These are phyloP conservation scores for Drosophila ercepeae DNA, from an alignment of 1,140 invertebrate species.

Conservation along the genomic window DNA sequence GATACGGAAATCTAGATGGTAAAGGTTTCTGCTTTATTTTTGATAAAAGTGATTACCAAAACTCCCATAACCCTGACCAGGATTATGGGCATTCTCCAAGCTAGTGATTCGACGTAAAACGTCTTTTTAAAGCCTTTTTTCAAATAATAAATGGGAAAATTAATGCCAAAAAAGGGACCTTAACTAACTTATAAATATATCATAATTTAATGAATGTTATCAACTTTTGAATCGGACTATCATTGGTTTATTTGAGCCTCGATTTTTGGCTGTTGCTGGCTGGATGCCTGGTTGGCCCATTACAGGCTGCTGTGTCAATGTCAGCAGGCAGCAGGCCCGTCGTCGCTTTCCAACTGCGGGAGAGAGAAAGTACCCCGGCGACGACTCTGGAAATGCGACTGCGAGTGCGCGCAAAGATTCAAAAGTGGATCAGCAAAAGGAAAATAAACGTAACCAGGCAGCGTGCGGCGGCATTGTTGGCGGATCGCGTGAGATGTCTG, in stretches of 20 bases:
- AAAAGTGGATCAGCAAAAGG: conserved; percentile 78
- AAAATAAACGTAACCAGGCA: conserved; percentile 79
- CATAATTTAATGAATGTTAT: too few relatives aligned
- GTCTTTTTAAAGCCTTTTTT: too few relatives aligned
- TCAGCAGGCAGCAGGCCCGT: conserved; percentile 32
- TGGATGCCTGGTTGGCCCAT: conserved; percentile 19
- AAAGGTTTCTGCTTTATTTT: too few relatives aligned
- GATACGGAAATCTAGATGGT: too few relatives aligned
- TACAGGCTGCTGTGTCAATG: conserved; percentile 49
- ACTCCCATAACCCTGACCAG: too few relatives aligned
- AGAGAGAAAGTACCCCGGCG: conserved; percentile 59
- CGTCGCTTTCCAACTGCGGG: conserved; percentile 74
- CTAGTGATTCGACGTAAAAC: too few relatives aligned
- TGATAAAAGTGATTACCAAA: too few relatives aligned
- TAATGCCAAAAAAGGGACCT: too few relatives aligned
- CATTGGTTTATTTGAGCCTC: background rate
- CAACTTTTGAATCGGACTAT: background rate
- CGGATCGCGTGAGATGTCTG: conserved; percentile 60
- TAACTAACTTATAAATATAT: too few relatives aligned
- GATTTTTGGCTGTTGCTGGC: background rate
- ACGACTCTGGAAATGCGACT: conserved; percentile 26
- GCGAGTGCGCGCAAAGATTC: conserved; percentile 66
- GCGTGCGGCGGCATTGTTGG: conserved; percentile 59
- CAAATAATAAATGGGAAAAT: too few relatives aligned
- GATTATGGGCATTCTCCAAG: too few relatives aligned